phyloP scores from a whole-genome alignment of 37 sponge, comb jelly and placozoan genomes.

The Cliona cf. orientalis region DNA sequence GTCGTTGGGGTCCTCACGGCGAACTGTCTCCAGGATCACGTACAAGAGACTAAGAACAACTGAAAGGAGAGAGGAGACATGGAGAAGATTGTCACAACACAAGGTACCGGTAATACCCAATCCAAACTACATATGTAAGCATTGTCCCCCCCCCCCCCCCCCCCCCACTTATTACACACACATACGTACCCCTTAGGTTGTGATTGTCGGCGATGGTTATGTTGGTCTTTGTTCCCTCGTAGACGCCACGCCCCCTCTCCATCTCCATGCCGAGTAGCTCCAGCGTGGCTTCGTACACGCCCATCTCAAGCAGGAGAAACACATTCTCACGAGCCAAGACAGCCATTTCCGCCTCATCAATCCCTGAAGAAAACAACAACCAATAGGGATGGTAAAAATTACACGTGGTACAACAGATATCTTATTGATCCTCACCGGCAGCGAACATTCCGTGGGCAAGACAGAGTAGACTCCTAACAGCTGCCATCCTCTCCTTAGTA shows the following conservation, averaged over 20 bases:
- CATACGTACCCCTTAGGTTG: conserved; percentile 56
- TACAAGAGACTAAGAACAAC: conserved; percentile 82
- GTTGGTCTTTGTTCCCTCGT: conserved; percentile 52
- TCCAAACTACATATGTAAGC: background rate
- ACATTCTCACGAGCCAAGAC: conserved; percentile 33
- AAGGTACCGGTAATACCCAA: background rate
- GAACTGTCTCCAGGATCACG: conserved; percentile 70
- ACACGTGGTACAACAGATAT: too few species aligned
- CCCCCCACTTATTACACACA: background rate
- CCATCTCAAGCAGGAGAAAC: conserved; percentile 61
- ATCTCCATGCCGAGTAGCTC: conserved; percentile 67
- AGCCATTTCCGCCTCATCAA: conserved; percentile 10
- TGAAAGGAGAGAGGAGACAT: background rate
- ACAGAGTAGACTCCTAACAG: conserved; percentile 68
- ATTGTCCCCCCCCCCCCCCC: background rate
- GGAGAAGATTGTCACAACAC: background rate
- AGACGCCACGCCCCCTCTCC: conserved; percentile 46
- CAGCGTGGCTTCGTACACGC: conserved; percentile 52
- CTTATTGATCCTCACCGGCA: too few species aligned
- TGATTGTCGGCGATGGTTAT: conserved; percentile 78
- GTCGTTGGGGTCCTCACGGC: conserved; percentile 37
- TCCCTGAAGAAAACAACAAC: too few species aligned
- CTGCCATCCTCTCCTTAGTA: conserved; percentile 44
- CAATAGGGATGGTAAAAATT: too few species aligned
- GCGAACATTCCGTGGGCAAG: conserved; percentile 67